Conservation (phyloP, 2,888 invertebrate species). For the Morpho achilles region DNA sequence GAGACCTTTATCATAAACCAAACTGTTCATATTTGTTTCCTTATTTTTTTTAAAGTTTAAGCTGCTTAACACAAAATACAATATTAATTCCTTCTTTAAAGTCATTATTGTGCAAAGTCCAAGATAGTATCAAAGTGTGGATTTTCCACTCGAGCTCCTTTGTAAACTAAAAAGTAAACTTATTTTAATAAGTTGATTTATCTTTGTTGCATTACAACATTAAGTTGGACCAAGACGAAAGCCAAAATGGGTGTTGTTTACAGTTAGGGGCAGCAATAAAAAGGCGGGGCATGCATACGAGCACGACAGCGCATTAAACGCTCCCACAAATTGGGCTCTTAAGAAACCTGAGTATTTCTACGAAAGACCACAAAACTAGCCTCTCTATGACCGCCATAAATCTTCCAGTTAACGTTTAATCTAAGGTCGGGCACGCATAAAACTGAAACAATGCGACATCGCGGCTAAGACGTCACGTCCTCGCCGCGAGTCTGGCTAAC, state of each 20-base stretch:
- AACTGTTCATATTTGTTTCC: too few species aligned
- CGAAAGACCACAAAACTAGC: slow-evolving; percentile 65
- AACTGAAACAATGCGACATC: slow-evolving; percentile 72
- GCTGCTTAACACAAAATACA: too few species aligned
- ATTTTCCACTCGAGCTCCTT: slow-evolving; percentile 12
- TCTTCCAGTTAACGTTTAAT: slow-evolving; percentile 68
- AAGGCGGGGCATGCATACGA: slow-evolving; percentile 71
- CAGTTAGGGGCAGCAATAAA: slow-evolving; percentile 76
- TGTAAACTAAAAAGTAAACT: slow-evolving; percentile 9
- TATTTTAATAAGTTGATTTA: slow-evolving; percentile 18
- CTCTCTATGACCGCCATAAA: slow-evolving; percentile 64
- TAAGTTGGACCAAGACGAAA: slow-evolving; percentile 23
- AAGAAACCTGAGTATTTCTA: slow-evolving; percentile 71
- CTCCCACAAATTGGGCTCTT: slow-evolving; percentile 71
- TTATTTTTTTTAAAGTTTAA: too few species aligned
- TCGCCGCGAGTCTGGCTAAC: slow-evolving; percentile 50
- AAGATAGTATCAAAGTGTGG: slow-evolving; percentile 9
- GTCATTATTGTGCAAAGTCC: slow-evolving; percentile 12
- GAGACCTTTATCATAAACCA: too few species aligned
- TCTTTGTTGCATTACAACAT: slow-evolving; percentile 21
- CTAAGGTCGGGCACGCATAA: slow-evolving; percentile 68
- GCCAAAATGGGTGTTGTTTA: slow-evolving; percentile 71
- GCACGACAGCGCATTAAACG: slow-evolving; percentile 69
- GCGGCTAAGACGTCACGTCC: slow-evolving; percentile 59
- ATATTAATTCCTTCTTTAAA: slow-evolving; percentile 1